A percentile compares a stretch with the other conserved stretches of the same genome.
These are phyloP conservation scores for Sminthopsis crassicaudata DNA, from an alignment of 2,113 vertebrate species.

Conservation along the genomic window DNA sequence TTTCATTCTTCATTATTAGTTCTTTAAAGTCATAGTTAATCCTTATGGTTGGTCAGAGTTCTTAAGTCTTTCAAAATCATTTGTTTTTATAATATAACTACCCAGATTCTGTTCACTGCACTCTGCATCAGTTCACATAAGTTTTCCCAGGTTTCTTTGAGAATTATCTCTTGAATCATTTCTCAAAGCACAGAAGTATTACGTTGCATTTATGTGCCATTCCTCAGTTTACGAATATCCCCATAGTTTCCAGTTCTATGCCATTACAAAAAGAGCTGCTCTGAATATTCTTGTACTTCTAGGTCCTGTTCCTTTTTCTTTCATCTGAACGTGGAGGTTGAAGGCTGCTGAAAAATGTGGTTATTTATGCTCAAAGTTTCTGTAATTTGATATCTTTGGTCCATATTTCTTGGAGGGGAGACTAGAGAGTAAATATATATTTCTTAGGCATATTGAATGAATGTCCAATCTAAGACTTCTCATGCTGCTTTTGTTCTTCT, in stretches of 20 bases:
- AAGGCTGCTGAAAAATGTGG: not conserved
- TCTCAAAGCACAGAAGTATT: not conserved
- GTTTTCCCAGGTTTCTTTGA: not conserved
- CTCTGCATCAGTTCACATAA: not conserved
- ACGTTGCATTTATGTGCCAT: not conserved
- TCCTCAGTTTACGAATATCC: not conserved
- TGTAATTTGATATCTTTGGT: not conserved
- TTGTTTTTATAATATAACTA: not conserved
- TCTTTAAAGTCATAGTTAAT: not conserved
- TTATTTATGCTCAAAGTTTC: not conserved
- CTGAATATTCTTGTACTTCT: constrained; percentile 11
- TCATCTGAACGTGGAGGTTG: not conserved
- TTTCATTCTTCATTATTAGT: not conserved
- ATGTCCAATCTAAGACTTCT: not conserved
- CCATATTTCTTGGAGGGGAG: not conserved
- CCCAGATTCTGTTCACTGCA: not conserved
- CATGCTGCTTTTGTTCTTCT: not conserved
- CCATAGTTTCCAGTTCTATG: not conserved
- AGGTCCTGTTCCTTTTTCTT: not conserved
- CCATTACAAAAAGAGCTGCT: not conserved
- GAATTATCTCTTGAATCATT: not conserved
- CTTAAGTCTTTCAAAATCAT: not conserved
- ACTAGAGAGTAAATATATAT: not conserved
- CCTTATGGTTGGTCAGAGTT: not conserved
- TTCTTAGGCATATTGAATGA: not conserved